These are phyloP conservation scores for Botia almorhae DNA, from an alignment of 2,797 vertebrate species.

Conservation along the genomic window DNA sequence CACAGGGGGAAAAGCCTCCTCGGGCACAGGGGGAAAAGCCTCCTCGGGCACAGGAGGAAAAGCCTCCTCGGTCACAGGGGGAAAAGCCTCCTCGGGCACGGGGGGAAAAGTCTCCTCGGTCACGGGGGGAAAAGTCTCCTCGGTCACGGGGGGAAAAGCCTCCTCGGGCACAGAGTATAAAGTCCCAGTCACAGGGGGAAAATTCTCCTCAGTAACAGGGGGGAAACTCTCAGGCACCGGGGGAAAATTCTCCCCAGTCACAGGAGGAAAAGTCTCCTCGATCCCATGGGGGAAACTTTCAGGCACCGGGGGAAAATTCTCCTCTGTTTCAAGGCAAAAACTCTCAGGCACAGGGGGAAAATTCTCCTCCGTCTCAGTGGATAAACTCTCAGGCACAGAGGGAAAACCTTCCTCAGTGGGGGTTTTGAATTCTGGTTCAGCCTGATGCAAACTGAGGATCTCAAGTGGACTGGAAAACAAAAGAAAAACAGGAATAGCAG, in stretches of 20 bases:
- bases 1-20: neutral
- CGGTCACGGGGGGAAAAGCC: neutral
- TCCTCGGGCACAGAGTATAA: neutral
- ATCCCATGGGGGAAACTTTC: neutral
- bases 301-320: neutral
- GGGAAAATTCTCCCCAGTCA: neutral
- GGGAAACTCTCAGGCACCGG: too few species aligned
- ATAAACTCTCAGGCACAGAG: neutral
- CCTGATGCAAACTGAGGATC: slow-evolving; percentile 73
- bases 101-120: slow-evolving; percentile 16
- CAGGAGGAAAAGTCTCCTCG: neutral
- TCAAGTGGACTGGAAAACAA: slow-evolving; percentile 72
- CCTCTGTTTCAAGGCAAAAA: neutral
- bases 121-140: slow-evolving; percentile 64
- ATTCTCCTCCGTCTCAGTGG: neutral
- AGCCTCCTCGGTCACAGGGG: too few species aligned
- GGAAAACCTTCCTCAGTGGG: slow-evolving; percentile 60
- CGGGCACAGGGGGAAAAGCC: neutral
- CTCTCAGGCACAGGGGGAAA: slow-evolving; percentile 42
- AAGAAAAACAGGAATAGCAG: slow-evolving; percentile 39
- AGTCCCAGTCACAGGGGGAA: neutral
- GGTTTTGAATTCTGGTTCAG: slow-evolving; percentile 69
- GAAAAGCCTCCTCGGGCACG: too few species aligned
- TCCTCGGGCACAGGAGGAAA: slow-evolving; percentile 44
- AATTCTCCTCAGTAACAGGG: too few species aligned